Conservation (phyloP, 2,113 vertebrate genomes). For the Anser brachyrhynchus region DNA sequence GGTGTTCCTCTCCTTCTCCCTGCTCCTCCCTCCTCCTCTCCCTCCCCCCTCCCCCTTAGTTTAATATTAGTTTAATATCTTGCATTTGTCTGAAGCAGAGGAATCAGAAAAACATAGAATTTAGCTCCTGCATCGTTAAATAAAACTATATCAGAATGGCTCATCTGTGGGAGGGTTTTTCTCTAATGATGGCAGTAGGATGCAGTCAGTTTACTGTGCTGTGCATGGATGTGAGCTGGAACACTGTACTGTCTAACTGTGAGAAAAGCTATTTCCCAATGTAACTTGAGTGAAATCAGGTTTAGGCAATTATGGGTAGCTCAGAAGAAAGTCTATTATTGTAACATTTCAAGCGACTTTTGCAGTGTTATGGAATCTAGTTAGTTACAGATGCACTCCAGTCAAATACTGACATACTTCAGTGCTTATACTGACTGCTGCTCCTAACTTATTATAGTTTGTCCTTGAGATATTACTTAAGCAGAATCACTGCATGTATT, state of each 20-base stretch:
- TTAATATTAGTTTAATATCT: not conserved
- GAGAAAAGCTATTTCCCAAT: not conserved
- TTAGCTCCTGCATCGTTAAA: not conserved
- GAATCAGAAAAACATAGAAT: not conserved
- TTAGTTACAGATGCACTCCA: not conserved
- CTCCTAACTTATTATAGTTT: not conserved
- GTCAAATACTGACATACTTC: not conserved
- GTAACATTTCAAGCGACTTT: not conserved
- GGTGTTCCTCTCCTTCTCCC: too few species aligned
- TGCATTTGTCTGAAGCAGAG: not conserved
- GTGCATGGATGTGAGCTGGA: not conserved
- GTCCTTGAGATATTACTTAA: not conserved
- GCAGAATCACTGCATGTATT: not conserved
- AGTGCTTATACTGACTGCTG: not conserved
- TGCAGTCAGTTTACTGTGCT: not conserved
- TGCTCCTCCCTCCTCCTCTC: too few species aligned
- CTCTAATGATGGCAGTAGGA: not conserved
- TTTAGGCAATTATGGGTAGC: not conserved
- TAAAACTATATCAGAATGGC: not conserved
- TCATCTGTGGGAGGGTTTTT: not conserved
- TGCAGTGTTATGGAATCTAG: not conserved
- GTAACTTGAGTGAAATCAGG: not conserved
- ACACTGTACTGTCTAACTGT: not conserved
- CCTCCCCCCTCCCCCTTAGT: too few species aligned
- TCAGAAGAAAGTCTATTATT: not conserved